Conservation (phyloP, 2,113 vertebrate species). For the Cromileptes altivelis region DNA sequence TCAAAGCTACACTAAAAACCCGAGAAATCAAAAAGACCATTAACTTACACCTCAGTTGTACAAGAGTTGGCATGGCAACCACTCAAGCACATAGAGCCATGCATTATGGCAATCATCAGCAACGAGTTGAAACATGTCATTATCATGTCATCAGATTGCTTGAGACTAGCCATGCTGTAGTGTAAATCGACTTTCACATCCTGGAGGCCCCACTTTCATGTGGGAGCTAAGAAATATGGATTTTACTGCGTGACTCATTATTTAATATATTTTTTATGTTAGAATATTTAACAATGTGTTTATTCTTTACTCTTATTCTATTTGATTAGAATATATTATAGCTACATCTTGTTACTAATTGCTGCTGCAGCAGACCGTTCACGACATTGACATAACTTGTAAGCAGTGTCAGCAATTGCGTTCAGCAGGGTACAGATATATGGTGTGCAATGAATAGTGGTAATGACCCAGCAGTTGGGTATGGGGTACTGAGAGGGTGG, state of each 20-base stretch:
- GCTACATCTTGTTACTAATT: neutral
- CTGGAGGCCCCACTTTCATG: neutral
- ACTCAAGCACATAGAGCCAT: constrained; percentile 12
- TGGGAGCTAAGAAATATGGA: neutral
- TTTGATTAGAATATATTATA: neutral
- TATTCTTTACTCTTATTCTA: neutral
- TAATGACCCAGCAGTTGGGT: constrained; percentile 14
- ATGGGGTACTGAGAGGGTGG: neutral
- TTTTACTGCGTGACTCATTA: neutral
- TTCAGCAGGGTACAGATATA: neutral
- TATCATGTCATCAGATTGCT: neutral
- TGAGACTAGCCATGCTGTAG: neutral
- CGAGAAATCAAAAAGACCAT: constrained; percentile 1
- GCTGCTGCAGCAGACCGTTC: neutral
- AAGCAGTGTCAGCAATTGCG: neutral
- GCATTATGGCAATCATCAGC: neutral
- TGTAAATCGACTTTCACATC: neutral
- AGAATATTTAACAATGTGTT: neutral
- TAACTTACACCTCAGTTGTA: constrained; percentile 10
- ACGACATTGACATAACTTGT: neutral
- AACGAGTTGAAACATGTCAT: neutral
- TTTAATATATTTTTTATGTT: neutral
- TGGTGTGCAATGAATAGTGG: constrained; percentile 1
- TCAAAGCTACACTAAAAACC: neutral
- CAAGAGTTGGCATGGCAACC: constrained; percentile 37